A percentile compares a stretch with the other conserved stretches of the same genome.
Conservation (phyloP, 2,797 vertebrate genomes). For the Myotis planiceps region DNA sequence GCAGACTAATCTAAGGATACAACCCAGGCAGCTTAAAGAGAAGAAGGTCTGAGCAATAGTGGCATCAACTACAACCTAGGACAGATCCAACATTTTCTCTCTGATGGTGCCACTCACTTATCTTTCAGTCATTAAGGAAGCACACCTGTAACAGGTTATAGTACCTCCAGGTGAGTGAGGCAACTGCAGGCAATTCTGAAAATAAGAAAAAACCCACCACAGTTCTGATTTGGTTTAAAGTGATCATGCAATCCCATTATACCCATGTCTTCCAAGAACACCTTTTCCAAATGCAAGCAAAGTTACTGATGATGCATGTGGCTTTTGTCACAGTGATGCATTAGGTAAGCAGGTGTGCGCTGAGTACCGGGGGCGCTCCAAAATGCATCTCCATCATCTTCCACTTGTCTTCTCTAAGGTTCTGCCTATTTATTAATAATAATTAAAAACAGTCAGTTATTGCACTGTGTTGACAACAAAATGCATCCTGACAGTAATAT, state of each 20-base stretch:
- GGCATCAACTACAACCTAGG: neutral
- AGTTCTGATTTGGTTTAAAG: slow-evolving; percentile 68
- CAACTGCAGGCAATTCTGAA: slow-evolving; percentile 72
- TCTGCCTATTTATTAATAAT: slow-evolving; percentile 73
- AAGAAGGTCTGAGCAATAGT: neutral
- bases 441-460: neutral
- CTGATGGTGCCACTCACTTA: neutral
- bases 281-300: slow-evolving; percentile 76
- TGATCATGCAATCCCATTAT: slow-evolving; percentile 41
- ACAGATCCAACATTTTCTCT: neutral
- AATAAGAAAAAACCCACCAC: slow-evolving; percentile 68
- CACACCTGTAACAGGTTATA: slow-evolving; percentile 19
- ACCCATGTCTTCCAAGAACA: slow-evolving; percentile 74
- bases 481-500: neutral
- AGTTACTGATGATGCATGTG: slow-evolving; percentile 78
- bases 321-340: slow-evolving; percentile 85
- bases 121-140: neutral
- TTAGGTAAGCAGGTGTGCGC: slow-evolving; percentile 81
- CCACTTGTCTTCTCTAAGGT: slow-evolving; percentile 62
- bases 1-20: slow-evolving; percentile 45
- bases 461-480: neutral
- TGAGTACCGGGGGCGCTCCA: slow-evolving; percentile 77
- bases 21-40: slow-evolving; percentile 46
- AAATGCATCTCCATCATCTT: slow-evolving; percentile 77
- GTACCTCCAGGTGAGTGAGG: slow-evolving; percentile 57